phyloP scores from a whole-genome alignment of 2,797 vertebrate genomes.

The Acrocephalus scirpaceus region DNA sequence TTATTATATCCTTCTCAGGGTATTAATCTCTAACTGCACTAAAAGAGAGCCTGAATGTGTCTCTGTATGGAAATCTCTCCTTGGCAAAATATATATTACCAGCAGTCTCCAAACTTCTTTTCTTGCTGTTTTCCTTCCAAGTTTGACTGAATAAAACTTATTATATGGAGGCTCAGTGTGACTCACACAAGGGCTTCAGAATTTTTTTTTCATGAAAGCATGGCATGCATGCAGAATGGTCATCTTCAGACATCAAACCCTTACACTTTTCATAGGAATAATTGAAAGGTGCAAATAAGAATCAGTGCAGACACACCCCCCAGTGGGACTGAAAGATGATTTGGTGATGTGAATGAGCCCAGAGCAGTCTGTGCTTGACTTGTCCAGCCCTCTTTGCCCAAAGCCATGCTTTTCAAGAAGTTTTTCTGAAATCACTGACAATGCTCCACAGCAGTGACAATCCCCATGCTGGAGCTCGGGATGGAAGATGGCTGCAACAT shows the following conservation, averaged over 20 bases:
- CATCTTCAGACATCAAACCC: neutral
- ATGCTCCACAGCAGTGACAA: neutral
- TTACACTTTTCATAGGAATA: neutral
- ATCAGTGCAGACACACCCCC: neutral
- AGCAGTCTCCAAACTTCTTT: neutral
- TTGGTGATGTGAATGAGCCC: neutral
- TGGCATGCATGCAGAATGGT: fast-evolving
- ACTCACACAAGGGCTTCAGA: neutral
- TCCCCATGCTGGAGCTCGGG: neutral
- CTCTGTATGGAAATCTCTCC: neutral
- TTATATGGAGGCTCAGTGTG: neutral
- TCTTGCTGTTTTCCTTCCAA: neutral
- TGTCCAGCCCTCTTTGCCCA: neutral
- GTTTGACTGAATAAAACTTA: neutral
- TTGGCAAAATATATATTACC: neutral
- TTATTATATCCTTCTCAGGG: neutral
- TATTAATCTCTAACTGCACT: neutral
- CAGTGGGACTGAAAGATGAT: neutral
- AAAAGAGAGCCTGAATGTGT: neutral
- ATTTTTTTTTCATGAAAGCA: neutral
- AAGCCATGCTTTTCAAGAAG: neutral
- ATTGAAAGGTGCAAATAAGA: neutral
- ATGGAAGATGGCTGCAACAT: neutral
- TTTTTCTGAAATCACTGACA: neutral
- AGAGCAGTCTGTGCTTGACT: neutral